Percentiles rank a stretch among this genome's conserved stretches.
Evolutionary conservation across 1,140 invertebrate species (phyloP).

Genomic region (Pseudomyrmex cubaensis): DNA sequence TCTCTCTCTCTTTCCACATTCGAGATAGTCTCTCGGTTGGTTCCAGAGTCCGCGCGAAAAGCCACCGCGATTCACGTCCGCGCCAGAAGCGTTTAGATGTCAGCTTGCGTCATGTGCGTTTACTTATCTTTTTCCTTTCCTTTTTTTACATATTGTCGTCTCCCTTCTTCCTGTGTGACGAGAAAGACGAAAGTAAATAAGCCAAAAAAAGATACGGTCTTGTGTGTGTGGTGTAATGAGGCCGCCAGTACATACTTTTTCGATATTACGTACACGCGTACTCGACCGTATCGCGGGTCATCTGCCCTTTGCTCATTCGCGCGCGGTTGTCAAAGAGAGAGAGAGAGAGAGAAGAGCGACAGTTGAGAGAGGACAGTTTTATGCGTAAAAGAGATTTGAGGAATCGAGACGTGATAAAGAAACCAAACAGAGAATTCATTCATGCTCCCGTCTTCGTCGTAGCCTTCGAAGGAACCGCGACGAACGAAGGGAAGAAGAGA

Average conservation of each 20-base stretch:
- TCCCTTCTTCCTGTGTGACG: not conserved
- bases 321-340: not conserved
- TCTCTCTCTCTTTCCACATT: not conserved
- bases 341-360: too few species aligned
- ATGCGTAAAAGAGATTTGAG: constrained; percentile 76
- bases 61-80: not conserved
- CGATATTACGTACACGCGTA: not conserved
- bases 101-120: constrained; percentile 5
- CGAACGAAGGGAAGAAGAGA: not conserved
- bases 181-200: not conserved
- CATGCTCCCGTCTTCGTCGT: constrained; percentile 73
- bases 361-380: constrained; percentile 65
- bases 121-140: not conserved
- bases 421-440: constrained; percentile 82
- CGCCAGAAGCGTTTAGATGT: not conserved
- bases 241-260: constrained; percentile 15
- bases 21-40: not conserved
- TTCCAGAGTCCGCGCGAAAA: constrained; percentile 35
- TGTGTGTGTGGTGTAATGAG: constrained; percentile 30
- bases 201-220: constrained; percentile 41
- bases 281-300: constrained; percentile 41
- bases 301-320: constrained; percentile 41
- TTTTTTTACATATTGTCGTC: constrained; percentile 12
- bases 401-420: constrained; percentile 74
- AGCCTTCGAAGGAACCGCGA: not conserved